Evolutionary conservation across 2,888 invertebrate species (phyloP).

Genomic region (Folsomia candida): DNA sequence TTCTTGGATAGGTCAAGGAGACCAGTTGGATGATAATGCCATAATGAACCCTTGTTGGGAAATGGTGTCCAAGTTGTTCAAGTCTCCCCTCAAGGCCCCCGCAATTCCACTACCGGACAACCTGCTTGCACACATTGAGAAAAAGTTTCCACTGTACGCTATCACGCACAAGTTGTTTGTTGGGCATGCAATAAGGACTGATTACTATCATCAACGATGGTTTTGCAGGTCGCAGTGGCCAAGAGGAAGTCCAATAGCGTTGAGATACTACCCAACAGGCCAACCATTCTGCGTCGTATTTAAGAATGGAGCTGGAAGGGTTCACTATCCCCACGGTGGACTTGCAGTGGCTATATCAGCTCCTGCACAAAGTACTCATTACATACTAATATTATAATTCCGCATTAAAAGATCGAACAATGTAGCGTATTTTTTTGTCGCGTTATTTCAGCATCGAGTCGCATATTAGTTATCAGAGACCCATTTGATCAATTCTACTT

Average conservation of each 20-base stretch:
- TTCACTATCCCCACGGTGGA: conserved; percentile 38
- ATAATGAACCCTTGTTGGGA: conserved; percentile 20
- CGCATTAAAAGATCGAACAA: conserved; percentile 10
- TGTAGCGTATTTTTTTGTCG: not conserved
- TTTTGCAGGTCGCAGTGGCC: conserved; percentile 21
- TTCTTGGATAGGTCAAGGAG: not conserved
- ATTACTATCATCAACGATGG: not conserved
- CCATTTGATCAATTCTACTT: conserved; percentile 30
- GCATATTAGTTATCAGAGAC: conserved; percentile 22
- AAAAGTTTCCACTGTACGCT: conserved; percentile 19
- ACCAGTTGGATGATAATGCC: not conserved
- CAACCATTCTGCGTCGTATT: conserved; percentile 26
- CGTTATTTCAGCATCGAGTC: conserved; percentile 10
- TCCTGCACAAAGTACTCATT: conserved; percentile 13
- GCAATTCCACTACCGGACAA: conserved; percentile 34
- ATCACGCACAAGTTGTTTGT: too few species aligned
- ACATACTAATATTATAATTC: not conserved
- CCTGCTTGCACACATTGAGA: conserved; percentile 23
- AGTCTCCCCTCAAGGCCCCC: conserved; percentile 22
- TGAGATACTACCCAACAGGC: conserved; percentile 34
- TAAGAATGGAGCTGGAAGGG: conserved; percentile 31
- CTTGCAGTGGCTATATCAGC: conserved; percentile 31
- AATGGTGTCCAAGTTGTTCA: conserved; percentile 27
- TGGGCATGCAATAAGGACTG: not conserved
- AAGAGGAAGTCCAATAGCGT: conserved; percentile 23